Evolutionary conservation across 2,888 invertebrate genomes (phyloP).

Genomic region (Acanthosepion pharaonis): DNA sequence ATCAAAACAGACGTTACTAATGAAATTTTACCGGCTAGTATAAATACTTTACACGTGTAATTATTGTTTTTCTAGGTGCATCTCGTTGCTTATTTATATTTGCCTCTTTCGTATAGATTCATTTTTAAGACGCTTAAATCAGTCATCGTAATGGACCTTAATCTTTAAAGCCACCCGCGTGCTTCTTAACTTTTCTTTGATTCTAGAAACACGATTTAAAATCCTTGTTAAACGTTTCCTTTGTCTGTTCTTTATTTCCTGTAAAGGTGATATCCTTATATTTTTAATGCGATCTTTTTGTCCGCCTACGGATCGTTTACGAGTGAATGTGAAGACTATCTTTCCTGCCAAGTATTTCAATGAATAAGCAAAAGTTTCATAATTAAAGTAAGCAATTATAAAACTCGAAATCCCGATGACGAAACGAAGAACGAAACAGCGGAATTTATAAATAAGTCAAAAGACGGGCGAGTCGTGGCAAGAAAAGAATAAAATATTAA

Average conservation of each 20-base stretch:
- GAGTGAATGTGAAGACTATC: neutral
- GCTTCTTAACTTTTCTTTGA: neutral
- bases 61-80: neutral
- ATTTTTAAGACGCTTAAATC: neutral
- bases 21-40: neutral
- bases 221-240: neutral
- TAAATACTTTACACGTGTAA: neutral
- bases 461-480: neutral
- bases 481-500: neutral
- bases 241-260: neutral
- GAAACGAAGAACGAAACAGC: neutral
- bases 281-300: neutral
- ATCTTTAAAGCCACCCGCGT: neutral
- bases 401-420: neutral
- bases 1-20: neutral
- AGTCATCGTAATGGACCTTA: neutral
- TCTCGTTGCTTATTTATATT: neutral
- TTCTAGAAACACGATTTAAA: neutral
- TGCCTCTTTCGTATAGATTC: neutral
- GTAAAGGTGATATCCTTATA: neutral
- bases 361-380: neutral
- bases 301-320: neutral
- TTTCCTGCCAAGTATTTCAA: neutral
- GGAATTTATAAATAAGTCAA: neutral
- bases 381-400: conserved; percentile 22